Evolutionary conservation across 2,888 invertebrate species (phyloP), one percentile per base, ranked within the genome.

Genomic region (Dasysyrphus tricinctus): DNA sequence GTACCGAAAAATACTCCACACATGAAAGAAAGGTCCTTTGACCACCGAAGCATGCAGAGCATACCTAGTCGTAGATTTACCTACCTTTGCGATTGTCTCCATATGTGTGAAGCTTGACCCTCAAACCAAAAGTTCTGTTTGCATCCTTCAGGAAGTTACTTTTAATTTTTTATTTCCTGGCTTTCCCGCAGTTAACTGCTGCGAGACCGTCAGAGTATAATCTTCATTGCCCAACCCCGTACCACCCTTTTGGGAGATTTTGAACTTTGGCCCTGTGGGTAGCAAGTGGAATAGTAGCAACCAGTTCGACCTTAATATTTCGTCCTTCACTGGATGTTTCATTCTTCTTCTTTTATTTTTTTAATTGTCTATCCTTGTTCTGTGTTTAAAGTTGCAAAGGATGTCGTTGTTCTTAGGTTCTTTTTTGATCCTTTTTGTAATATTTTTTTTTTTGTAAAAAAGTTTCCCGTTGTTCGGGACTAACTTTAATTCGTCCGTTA

Each of bases 301-400:
- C 81, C 82, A 63, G 82, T 86, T 79, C 86, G 82, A 86, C 86
- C 86, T 86, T 79, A 82, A 82, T 86, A 82, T 86, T 86, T 86
- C 81, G 80, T 78, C 70, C 81, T 86, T 86, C 72, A 59, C 29
- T 54, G 32, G 47, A 16, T 14, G 75, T 39, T 77, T 73, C 19
- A 49, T 67, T 47, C 29, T 42, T 56, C 70, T 49, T 24, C 9
- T 65, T 24, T 57, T 61, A 57, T 37, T 74, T 72, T 51, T 54
- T 19, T n/a, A 54, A 24, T 56, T 73, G 7, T 47, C 24, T 32
- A 5, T 72, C 65, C 59, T 67, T 73, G 61, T 73, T 78, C 74
- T 44, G 16, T 47, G 72, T 74, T 79, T 69, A 42, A 67, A 47
- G 80, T 85, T 77, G 61, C 19, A 73, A 73, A 34, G 54, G 39